Evolutionary conservation across 2,113 vertebrate species (phyloP), one percentile per base, ranked within the genome.

Genomic region (Cepphus grylle): DNA sequence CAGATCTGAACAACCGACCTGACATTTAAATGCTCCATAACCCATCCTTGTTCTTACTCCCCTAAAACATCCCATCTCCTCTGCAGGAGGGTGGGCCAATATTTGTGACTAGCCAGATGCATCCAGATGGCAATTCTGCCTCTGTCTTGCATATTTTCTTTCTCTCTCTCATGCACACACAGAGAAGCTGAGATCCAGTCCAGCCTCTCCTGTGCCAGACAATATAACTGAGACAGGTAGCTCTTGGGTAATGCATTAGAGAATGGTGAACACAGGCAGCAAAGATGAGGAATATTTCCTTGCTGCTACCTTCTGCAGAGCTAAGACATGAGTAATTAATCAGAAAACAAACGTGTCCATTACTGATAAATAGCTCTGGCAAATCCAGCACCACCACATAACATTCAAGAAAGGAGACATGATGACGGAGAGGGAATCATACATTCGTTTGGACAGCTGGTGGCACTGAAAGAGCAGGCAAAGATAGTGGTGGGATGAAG

Each of bases 391-490:
- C 16, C 65, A 79, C 29, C 62, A 80, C 1, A 1, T 38, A 95
- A 76, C 6, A 17, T 34, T 81, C 30, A 42, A 38, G 56, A 86
- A 69, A 93, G 65, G 17, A 78, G 86, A 63, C 26, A 22, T 7
- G 19, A 67, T 70, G 61, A 62, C 2, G 5, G 53, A 72, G 76
- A 81, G 10, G 26, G 53, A 69, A 81, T 90, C 38, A 69, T 91
- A 65, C 61, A 43, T 87, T 69, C 5, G 2, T 95, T 80, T 91
- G 89, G 94, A 97, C 93, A 94, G 94, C 86, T 97, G 95, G 94
- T 96, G 91, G 97, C 95, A 96, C 94, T 97, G 96, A 80, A 93
- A 85, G 93, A 94, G 84, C 91, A 97, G 73, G 50, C 86, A 91
- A 87, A 29, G 56, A 91, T 32, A 86, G 69, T 20, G 43, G 38